Conservation (phyloP, 2,113 vertebrate genomes). For the Benitochromis conjunctus region DNA sequence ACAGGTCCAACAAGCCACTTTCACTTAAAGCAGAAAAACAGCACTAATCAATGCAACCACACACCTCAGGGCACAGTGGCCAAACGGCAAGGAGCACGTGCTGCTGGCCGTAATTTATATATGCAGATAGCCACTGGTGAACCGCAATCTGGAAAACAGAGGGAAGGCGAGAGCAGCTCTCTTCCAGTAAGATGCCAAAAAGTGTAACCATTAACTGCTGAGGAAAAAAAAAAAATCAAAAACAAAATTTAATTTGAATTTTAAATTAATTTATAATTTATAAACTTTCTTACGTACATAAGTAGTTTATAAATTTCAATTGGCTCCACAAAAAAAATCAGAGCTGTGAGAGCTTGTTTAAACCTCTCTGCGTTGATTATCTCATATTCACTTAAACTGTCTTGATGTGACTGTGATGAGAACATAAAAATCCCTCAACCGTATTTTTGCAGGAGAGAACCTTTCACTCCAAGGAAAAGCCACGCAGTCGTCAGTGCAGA, state of each 20-base stretch:
- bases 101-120: no score
- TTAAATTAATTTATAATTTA: no score
- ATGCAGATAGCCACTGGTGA: not conserved
- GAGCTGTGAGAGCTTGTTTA: rapidly evolving
- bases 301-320: not conserved
- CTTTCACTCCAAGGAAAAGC: slow-evolving; percentile 5
- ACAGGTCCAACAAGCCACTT: no score
- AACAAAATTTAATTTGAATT: no score
- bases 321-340: rapidly evolving
- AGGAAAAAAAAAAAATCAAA: not conserved
- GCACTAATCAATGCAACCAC: no score
- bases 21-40: no score
- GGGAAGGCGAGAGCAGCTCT: not conserved
- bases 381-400: not conserved
- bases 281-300: no score
- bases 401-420: not conserved
- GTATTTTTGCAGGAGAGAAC: slow-evolving; percentile 8
- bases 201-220: not conserved
- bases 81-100: no score
- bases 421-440: not conserved
- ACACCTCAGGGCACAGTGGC: no score
- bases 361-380: not conserved
- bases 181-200: not conserved
- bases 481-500: not conserved
- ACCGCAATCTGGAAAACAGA: not conserved